phyloP scores from a whole-genome alignment of 2,888 invertebrate genomes.

The Anorthoa munda region DNA sequence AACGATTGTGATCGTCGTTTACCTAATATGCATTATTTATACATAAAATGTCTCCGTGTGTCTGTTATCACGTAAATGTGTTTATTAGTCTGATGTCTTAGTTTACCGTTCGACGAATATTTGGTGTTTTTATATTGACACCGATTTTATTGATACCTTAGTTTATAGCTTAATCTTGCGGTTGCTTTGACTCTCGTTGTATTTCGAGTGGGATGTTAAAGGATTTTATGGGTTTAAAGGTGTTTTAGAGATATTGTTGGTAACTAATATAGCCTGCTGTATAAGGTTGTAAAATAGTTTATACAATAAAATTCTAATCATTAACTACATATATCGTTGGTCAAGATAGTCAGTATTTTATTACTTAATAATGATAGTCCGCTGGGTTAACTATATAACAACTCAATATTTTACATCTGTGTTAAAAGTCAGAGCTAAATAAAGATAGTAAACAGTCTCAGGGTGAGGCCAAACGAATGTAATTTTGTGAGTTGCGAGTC shows the following conservation, averaged over 20 bases:
- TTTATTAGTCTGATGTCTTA: constrained; percentile 46
- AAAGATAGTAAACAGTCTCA: too few relatives aligned
- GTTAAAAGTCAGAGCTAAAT: too few relatives aligned
- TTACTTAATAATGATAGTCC: neutral
- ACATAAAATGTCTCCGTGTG: constrained; percentile 9
- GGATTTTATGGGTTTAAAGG: constrained; percentile 36
- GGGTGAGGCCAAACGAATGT: too few relatives aligned
- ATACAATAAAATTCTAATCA: neutral
- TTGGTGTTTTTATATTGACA: constrained; percentile 33
- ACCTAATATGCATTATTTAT: constrained; percentile 40
- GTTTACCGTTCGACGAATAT: constrained; percentile 50
- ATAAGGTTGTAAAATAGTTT: neutral
- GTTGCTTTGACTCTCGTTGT: constrained; percentile 19
- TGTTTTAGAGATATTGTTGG: neutral
- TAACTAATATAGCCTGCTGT: neutral
- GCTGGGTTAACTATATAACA: neutral
- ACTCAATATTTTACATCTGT: neutral
- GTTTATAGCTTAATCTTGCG: constrained; percentile 46
- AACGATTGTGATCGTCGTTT: constrained; percentile 12
- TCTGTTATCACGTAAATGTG: constrained; percentile 51
- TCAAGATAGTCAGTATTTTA: neutral
- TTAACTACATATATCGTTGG: neutral
- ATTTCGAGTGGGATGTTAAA: constrained; percentile 22
- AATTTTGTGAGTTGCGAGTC: too few relatives aligned
- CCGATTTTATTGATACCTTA: constrained; percentile 37